phyloP scores from a whole-genome alignment of 1,140 invertebrate genomes.

The Euura lappo region DNA sequence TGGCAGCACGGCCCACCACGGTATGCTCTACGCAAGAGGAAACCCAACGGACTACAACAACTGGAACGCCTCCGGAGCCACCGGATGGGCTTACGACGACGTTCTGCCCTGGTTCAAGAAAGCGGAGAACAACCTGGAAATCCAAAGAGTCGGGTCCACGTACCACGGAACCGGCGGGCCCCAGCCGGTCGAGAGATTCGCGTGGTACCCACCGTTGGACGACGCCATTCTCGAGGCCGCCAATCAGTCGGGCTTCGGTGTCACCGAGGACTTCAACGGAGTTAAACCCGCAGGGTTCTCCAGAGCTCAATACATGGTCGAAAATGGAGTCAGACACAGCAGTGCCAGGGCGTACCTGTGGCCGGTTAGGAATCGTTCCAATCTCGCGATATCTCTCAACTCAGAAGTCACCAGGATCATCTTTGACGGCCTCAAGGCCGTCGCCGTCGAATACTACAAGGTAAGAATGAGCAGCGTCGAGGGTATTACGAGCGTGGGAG shows the following conservation, averaged over 20 bases:
- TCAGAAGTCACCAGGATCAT: conserved; percentile 66
- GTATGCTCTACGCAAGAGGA: conserved; percentile 73
- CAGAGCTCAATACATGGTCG: conserved; percentile 61
- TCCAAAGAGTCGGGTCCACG: conserved; percentile 44
- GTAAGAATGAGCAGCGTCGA: conserved; percentile 27
- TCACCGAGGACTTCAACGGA: conserved; percentile 67
- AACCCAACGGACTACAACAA: conserved; percentile 51
- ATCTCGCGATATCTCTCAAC: conserved; percentile 74
- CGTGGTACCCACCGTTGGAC: conserved; percentile 61
- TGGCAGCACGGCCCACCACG: conserved; percentile 67
- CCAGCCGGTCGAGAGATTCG: conserved; percentile 62
- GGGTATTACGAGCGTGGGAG: too few relatives aligned
- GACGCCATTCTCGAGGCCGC: conserved; percentile 67
- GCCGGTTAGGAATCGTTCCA: conserved; percentile 65
- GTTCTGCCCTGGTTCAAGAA: conserved; percentile 67
- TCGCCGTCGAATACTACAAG: conserved; percentile 36
- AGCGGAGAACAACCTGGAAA: conserved; percentile 63
- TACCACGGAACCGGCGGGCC: conserved; percentile 59
- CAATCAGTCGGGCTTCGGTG: conserved; percentile 61
- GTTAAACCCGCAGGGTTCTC: conserved; percentile 56
- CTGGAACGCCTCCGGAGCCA: conserved; percentile 55
- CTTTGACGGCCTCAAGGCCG: conserved; percentile 28
- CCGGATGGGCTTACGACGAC: conserved; percentile 68
- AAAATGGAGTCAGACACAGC: conserved; percentile 71
- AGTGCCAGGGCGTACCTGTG: conserved; percentile 69